Base-by-base conservation (phyloP, 2,113 vertebrate species). In the Balaeniceps rex region DNA sequence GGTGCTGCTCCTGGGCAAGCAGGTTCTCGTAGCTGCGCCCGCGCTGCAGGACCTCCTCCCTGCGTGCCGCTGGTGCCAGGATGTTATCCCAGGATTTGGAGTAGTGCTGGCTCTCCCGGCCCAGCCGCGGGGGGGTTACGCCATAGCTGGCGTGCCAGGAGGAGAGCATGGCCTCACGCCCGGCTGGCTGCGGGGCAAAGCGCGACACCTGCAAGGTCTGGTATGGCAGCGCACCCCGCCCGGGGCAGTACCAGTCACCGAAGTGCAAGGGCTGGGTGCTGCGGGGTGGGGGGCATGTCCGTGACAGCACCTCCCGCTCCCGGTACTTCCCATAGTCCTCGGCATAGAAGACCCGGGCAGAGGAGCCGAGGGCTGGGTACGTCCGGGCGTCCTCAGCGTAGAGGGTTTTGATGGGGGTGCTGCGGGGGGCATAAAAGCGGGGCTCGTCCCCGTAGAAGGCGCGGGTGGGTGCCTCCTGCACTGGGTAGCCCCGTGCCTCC, bases 41-140 rank as follows among this genome's bases (percentile, higher is more conserved):
- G 8, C 99, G 98, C 80, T 98, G 98, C 85, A 99, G 96, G 11
- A 97, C 97, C 85, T 99, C 98, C 31, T 99, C 98, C 76, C 98
- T 98, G 90, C 98, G 99, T 0, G 96, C 97, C 0, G 92, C 97
- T 0, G 99, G 98, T 4, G 98, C 98, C 40, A 99, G 98, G 95
- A 99, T 99, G 94, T 99, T 99, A 96, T 99, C 99, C 99, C 99
- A 99, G 87, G 99, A 99, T 88, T 99, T 99, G 40, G 99, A 99
- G 85, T 99, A 99, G 96, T 98, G 99, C 97, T 99, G 98, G 47
- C 94, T 98, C 75, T 99, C 99, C 38, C 98, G 96, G 69, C 98
- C 98, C 19, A 99, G 97, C 71, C 98, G 98, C 7, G 97, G 96
- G 6, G 98, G 98, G 33, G 98, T 98, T 6, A 97, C 88, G 23